Percentiles rank a stretch among this genome's conserved stretches.
phyloP scores from a whole-genome alignment of 2,888 invertebrate species.

The Megamerina dolium region DNA sequence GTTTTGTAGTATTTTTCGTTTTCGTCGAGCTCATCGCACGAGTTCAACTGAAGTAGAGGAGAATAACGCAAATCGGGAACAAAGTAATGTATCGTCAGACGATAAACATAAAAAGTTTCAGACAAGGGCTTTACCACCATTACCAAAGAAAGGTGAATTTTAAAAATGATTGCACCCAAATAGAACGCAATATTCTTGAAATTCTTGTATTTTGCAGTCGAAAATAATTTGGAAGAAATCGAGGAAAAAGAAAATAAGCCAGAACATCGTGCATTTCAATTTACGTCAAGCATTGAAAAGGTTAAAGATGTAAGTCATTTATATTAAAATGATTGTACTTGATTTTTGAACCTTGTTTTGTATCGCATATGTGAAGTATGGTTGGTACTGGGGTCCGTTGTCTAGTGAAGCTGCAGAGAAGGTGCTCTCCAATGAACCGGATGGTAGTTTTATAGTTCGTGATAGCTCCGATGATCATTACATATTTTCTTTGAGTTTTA shows the following conservation, averaged over 20 bases:
- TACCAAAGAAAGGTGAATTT: conserved; percentile 55
- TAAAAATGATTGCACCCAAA: not conserved
- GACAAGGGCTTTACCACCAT: conserved; percentile 62
- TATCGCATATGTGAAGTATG: conserved; percentile 73
- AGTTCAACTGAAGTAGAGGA: conserved; percentile 24
- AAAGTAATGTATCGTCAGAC: conserved; percentile 24
- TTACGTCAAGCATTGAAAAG: conserved; percentile 86
- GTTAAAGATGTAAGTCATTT: conserved; percentile 88
- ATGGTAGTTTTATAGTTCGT: conserved; percentile 88
- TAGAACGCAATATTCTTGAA: not conserved
- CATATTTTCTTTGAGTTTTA: conserved; percentile 89
- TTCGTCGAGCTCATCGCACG: conserved; percentile 51
- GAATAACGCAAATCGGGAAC: conserved; percentile 23
- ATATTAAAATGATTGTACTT: not conserved
- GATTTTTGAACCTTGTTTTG: conserved; percentile 1
- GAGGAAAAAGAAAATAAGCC: conserved; percentile 31
- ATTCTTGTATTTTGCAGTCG: conserved; percentile 24
- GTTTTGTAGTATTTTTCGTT: conserved; percentile 77
- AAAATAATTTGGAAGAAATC: conserved; percentile 20
- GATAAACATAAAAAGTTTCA: conserved; percentile 53
- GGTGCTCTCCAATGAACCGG: conserved; percentile 83
- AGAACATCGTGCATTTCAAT: conserved; percentile 60
- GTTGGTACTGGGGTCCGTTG: conserved; percentile 95
- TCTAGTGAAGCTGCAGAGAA: conserved; percentile 88
- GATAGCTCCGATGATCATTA: conserved; percentile 94